Conservation (phyloP, 2,797 vertebrate species). For the Typhlichthys eigenmanni region DNA sequence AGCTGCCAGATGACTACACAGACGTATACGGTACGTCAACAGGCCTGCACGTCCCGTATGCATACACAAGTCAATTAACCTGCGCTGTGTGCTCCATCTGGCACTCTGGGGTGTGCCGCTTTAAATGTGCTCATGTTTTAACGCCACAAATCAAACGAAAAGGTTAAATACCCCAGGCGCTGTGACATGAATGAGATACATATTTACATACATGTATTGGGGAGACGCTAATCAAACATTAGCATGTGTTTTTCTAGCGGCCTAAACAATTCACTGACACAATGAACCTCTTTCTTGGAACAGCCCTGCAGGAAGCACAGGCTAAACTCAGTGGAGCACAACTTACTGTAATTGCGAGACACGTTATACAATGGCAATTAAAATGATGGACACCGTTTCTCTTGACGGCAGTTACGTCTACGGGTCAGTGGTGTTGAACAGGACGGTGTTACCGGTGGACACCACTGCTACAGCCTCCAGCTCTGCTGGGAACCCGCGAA, state of each 20-base stretch:
- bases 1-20: slow-evolving; percentile 4
- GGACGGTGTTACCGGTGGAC: slow-evolving; percentile 12
- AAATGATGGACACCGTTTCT: slow-evolving; percentile 38
- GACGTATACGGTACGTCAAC: background rate
- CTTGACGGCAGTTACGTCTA: slow-evolving; percentile 18
- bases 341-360: slow-evolving; percentile 41
- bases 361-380: slow-evolving; percentile 39
- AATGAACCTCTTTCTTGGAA: slow-evolving; percentile 1
- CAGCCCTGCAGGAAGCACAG: slow-evolving; percentile 20
- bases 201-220: slow-evolving; percentile 3
- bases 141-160: slow-evolving; percentile 37
- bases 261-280: slow-evolving; percentile 18
- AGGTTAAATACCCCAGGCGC: slow-evolving; percentile 37
- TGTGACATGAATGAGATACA: slow-evolving; percentile 1
- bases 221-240: slow-evolving; percentile 21
- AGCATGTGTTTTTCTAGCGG: slow-evolving; percentile 17
- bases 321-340: slow-evolving; percentile 30
- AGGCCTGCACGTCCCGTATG: slow-evolving; percentile 21
- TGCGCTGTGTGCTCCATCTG: slow-evolving; percentile 15
- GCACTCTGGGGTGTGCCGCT: background rate
- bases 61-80: slow-evolving; percentile 19
- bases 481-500: slow-evolving; percentile 10
- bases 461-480: background rate
- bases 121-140: slow-evolving; percentile 1
- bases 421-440: slow-evolving; percentile 8